Conservation (phyloP, 2,888 invertebrate genomes). For the Patella caerulea region DNA sequence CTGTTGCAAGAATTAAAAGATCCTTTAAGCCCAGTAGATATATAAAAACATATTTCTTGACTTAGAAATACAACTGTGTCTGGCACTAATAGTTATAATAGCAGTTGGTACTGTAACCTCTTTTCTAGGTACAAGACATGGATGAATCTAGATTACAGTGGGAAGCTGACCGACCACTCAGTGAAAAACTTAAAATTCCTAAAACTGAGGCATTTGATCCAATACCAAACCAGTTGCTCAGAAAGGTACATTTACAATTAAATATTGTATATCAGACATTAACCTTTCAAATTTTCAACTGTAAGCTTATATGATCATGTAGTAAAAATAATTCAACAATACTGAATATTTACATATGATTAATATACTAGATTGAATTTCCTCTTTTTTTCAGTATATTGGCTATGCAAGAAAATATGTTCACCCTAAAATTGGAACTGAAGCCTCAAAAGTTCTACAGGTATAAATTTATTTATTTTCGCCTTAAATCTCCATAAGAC, state of each 20-base stretch:
- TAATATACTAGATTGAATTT: background rate
- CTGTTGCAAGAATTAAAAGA: too few relatives aligned
- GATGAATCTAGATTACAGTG: slow-evolving; percentile 53
- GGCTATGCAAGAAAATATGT: slow-evolving; percentile 92
- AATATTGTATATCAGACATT: too few relatives aligned
- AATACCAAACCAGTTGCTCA: slow-evolving; percentile 82
- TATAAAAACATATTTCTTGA: too few relatives aligned
- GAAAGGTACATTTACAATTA: slow-evolving; percentile 75
- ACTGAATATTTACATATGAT: background rate
- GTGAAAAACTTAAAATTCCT: slow-evolving; percentile 77
- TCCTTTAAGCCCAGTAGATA: too few relatives aligned
- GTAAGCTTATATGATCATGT: background rate
- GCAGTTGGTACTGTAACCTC: too few relatives aligned
- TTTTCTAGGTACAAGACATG: slow-evolving; percentile 32
- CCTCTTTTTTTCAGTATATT: slow-evolving; percentile 77
- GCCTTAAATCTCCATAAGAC: background rate
- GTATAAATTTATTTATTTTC: slow-evolving; percentile 37
- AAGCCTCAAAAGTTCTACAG: slow-evolving; percentile 78
- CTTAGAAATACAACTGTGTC: too few relatives aligned
- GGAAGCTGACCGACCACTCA: slow-evolving; percentile 64
- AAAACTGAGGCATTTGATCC: slow-evolving; percentile 79
- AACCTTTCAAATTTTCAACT: too few relatives aligned
- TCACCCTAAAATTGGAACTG: slow-evolving; percentile 82
- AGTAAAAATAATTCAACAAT: background rate
- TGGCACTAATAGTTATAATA: too few relatives aligned